Percentiles rank a stretch among this genome's conserved stretches.
phyloP scores from a whole-genome alignment of 1,140 invertebrate genomes.

The Octopus sinensis region DNA sequence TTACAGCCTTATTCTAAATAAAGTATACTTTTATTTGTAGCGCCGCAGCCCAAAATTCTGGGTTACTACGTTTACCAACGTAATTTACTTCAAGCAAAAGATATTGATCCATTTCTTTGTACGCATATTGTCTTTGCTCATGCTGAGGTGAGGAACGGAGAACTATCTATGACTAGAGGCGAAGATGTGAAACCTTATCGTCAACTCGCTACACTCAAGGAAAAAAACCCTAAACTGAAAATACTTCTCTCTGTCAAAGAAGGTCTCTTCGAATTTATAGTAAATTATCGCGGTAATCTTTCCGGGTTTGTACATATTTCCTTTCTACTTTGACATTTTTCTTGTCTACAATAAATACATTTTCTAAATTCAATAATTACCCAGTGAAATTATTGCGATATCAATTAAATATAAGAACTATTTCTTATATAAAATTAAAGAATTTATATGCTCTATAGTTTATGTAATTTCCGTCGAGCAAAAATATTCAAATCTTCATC shows the following conservation, averaged over 20 bases:
- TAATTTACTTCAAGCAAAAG: constrained; percentile 2
- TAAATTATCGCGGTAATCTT: too few relatives aligned
- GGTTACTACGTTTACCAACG: constrained; percentile 20
- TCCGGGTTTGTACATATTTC: too few relatives aligned
- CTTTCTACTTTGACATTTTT: too few relatives aligned
- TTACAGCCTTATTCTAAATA: background rate
- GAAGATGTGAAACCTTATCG: background rate
- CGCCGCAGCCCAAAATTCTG: constrained; percentile 4
- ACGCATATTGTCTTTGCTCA: constrained; percentile 25
- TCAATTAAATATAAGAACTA: too few relatives aligned
- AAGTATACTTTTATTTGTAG: too few relatives aligned
- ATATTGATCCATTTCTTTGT: constrained; percentile 14
- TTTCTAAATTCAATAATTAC: too few relatives aligned
- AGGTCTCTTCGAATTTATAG: constrained; percentile 14
- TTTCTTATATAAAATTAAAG: too few relatives aligned
- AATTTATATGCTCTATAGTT: too few relatives aligned
- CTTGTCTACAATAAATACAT: too few relatives aligned
- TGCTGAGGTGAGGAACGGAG: constrained; percentile 14
- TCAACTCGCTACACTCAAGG: constrained; percentile 8
- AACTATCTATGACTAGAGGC: background rate
- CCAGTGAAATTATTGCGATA: too few relatives aligned
- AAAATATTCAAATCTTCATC: too few relatives aligned
- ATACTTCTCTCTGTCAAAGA: constrained; percentile 24
- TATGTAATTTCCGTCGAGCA: too few relatives aligned
- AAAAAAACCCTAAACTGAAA: constrained; percentile 18